Base-by-base conservation (phyloP, 1,140 invertebrate genomes). In the Drosophila miranda region DNA sequence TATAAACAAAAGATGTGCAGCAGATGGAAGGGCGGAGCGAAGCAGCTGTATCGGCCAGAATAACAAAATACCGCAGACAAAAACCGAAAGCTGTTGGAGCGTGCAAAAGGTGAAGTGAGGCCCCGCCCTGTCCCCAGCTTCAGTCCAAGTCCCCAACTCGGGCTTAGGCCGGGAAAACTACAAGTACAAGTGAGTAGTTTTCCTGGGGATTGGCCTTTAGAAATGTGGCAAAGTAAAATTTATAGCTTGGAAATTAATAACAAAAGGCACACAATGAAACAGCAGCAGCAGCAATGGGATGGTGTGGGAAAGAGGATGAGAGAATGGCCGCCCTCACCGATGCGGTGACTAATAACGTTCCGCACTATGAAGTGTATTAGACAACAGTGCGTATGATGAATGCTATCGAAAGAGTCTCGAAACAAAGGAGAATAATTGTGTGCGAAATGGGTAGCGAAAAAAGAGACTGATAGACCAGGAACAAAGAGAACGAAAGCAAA, bases 211-310 rank as follows among this genome's bases (percentile, higher is more conserved):
- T 86, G 76, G 81, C 72, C 77, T 70, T 84, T 58, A 66, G 81
- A 84, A 86, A 87, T 87, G 81, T 87, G 81, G 81, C 82, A 86
- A 86, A 86, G 82, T 74, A 67, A 81, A 86, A 86, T 86, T 86
- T 86, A 86, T 86, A 87, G 81, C 81, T 87, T 81, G 81, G 81
- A 86, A 86, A 86, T 86, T 86, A 86, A 86, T 86, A 86, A 86
- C 84, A 79, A 86, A 81, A 63, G 81, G 82, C 77, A 48, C 63
- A 84, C 81, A 84, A 84, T 83, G 80, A 83, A 75, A 62, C 73
- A 72, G 70, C 53, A 54, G 62, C 60, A 51, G 30, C 23, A 26
- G 23, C 23, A 26, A 30, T 2, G 8, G 8, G 30, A 30, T 2
- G 19, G 19, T 19, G 19, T 19, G 28, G 6, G 74, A 52, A 50